phyloP scores from a whole-genome alignment of 2,113 vertebrate genomes.

The Seriola quinqueradiata region DNA sequence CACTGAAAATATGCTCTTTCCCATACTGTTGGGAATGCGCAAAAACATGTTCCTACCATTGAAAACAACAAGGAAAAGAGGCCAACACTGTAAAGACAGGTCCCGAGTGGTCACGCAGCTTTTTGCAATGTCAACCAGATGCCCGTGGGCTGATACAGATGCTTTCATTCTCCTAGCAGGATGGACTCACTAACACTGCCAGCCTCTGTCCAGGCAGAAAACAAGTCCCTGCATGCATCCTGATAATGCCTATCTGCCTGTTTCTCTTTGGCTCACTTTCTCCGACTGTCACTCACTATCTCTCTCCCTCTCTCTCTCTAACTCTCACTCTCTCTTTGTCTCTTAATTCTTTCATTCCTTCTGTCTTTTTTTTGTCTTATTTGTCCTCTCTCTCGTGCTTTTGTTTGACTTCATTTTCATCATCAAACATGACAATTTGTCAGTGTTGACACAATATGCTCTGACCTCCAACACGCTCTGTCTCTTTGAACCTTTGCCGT shows the following conservation, averaged over 20 bases:
- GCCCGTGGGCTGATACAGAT: slow-evolving; percentile 68
- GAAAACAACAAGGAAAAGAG: slow-evolving; percentile 64
- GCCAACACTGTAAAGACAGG: slow-evolving; percentile 52
- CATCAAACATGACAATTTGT: slow-evolving; percentile 55
- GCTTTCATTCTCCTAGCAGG: slow-evolving; percentile 63
- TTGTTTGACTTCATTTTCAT: slow-evolving; percentile 56
- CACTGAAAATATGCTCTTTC: slow-evolving; percentile 37
- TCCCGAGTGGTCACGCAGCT: slow-evolving; percentile 62
- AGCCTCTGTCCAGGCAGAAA: slow-evolving; percentile 49
- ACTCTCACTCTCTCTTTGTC: neutral
- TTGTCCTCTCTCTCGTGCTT: slow-evolving; percentile 5
- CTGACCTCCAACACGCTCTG: slow-evolving; percentile 47
- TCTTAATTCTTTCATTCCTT: slow-evolving; percentile 25
- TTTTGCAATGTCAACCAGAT: slow-evolving; percentile 71
- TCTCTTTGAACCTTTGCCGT: slow-evolving; percentile 50
- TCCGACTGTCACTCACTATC: slow-evolving; percentile 26
- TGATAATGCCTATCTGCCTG: slow-evolving; percentile 33
- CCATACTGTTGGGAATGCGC: slow-evolving; percentile 43
- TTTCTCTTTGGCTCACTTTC: slow-evolving; percentile 41
- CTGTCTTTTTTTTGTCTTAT: neutral
- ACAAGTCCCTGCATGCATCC: slow-evolving; percentile 52
- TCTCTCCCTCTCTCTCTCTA: neutral
- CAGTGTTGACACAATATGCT: slow-evolving; percentile 47
- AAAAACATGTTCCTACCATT: slow-evolving; percentile 55
- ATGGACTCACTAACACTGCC: slow-evolving; percentile 50